Conservation (phyloP, 2,888 invertebrate species). For the Dascillus cervinus region DNA sequence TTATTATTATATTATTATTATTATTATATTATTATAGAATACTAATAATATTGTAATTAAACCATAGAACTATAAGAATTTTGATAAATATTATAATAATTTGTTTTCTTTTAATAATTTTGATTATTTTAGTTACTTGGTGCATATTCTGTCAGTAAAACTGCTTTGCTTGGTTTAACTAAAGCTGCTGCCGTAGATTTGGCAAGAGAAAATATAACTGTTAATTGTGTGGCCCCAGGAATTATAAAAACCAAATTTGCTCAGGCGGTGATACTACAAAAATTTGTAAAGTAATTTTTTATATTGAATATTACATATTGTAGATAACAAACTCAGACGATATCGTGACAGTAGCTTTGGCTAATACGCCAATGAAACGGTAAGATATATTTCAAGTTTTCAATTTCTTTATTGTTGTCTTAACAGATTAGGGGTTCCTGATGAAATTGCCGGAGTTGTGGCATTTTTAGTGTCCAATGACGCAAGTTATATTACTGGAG, state of each 20-base stretch:
- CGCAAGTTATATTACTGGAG: constrained; percentile 66
- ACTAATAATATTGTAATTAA: too few species aligned
- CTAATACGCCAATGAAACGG: constrained; percentile 42
- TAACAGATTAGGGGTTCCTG: constrained; percentile 49
- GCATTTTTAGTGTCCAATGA: constrained; percentile 65
- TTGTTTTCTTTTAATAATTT: not conserved
- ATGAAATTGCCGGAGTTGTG: constrained; percentile 55
- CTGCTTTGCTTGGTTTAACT: constrained; percentile 80
- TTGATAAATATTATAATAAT: not conserved
- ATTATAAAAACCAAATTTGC: constrained; percentile 88
- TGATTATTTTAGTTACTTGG: constrained; percentile 61
- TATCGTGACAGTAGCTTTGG: constrained; percentile 26
- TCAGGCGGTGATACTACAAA: too few species aligned
- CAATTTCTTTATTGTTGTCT: constrained; percentile 1
- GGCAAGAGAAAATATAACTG: constrained; percentile 75
- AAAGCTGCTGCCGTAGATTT: constrained; percentile 75
- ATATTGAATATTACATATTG: not conserved
- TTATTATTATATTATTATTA: too few species aligned
- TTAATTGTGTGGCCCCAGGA: constrained; percentile 91
- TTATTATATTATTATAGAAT: too few species aligned
- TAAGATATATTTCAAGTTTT: constrained; percentile 18
- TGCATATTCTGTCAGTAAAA: constrained; percentile 89
- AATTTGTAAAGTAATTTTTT: constrained; percentile 41
- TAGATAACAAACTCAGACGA: not conserved
- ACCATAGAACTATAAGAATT: not conserved